Conservation (phyloP, 2,113 vertebrate genomes). For the Pseudolaguvia tuberculata region DNA sequence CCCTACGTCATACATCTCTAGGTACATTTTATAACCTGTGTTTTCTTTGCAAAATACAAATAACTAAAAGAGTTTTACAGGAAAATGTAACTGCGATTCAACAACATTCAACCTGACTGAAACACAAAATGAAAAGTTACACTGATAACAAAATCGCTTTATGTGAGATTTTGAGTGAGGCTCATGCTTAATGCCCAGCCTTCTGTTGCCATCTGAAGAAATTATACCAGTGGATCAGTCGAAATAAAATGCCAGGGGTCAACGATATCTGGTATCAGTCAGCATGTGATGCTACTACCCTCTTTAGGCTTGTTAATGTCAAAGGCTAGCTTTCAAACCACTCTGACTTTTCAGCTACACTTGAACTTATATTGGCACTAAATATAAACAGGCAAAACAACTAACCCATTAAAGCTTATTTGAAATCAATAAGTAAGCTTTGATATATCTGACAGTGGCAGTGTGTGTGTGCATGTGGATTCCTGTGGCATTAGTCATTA, state of each 20-base stretch:
- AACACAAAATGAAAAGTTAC: not conserved
- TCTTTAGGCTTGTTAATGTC: constrained; percentile 43
- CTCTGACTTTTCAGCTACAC: constrained; percentile 6
- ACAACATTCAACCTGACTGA: not conserved
- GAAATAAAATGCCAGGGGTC: constrained; percentile 66
- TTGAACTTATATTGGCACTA: constrained; percentile 5
- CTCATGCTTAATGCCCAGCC: constrained; percentile 37
- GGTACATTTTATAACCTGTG: not conserved
- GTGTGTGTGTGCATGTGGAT: not conserved
- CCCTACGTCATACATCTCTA: not conserved
- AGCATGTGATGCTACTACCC: constrained; percentile 35
- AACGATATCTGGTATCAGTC: constrained; percentile 57
- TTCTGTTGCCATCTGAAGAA: constrained; percentile 27
- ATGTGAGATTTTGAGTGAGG: not conserved
- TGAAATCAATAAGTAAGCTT: not conserved
- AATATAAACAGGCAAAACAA: not conserved
- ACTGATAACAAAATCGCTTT: not conserved
- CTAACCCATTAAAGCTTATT: not conserved
- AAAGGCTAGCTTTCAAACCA: constrained; percentile 31
- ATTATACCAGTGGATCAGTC: constrained; percentile 39
- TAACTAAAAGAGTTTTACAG: not conserved
- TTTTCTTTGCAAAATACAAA: constrained; percentile 9
- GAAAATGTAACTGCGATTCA: not conserved
- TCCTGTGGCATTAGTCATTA: not conserved
- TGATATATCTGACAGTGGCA: not conserved